Conservation (phyloP, 1,140 invertebrate species). For the Polypedilum pembai region DNA sequence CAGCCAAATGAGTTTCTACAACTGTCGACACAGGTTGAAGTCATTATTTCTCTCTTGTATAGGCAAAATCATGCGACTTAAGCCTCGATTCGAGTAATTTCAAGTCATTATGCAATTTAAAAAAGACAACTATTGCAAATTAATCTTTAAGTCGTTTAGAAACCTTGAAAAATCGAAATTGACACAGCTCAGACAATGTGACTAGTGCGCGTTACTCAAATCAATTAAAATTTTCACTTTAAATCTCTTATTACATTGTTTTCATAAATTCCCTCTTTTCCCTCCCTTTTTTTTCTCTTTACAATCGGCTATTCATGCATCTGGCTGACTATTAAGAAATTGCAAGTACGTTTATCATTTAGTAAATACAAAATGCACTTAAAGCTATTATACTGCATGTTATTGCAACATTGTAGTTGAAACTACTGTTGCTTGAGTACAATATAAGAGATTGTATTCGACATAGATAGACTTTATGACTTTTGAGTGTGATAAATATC, state of each 20-base stretch:
- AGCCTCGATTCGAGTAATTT: neutral
- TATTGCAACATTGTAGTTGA: neutral
- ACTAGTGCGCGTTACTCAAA: neutral
- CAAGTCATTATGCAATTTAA: constrained; percentile 16
- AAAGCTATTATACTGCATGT: neutral
- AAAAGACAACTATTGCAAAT: neutral
- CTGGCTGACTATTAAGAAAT: neutral
- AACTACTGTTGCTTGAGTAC: neutral
- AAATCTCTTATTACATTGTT: no score
- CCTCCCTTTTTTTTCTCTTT: neutral
- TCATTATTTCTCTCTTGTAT: neutral
- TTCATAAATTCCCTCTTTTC: neutral
- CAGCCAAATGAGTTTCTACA: neutral
- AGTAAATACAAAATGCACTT: no score
- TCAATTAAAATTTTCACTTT: neutral
- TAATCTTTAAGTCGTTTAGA: neutral
- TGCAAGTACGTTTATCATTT: neutral
- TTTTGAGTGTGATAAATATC: no score
- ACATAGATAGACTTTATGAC: no score
- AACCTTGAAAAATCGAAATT: constrained; percentile 11
- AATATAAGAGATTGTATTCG: no score
- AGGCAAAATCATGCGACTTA: neutral
- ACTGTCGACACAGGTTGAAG: neutral
- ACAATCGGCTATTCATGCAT: neutral
- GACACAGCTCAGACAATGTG: neutral